phyloP scores from a whole-genome alignment of 2,888 invertebrate genomes.

The Phytoseiulus persimilis region DNA sequence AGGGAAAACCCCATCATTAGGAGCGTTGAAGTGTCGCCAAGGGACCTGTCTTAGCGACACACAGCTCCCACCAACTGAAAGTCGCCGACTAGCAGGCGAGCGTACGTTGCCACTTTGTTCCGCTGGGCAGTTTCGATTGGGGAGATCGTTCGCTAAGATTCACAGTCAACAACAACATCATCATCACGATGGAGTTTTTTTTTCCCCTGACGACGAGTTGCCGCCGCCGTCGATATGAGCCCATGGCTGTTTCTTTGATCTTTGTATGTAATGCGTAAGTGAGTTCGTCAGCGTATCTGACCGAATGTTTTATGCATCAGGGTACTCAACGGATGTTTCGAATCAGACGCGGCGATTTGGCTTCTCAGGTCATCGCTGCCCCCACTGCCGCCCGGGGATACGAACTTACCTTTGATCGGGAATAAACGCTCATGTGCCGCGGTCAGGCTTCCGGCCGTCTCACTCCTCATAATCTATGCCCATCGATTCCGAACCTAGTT shows the following conservation, averaged over 20 bases:
- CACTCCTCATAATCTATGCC: too few species aligned
- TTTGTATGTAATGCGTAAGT: neutral
- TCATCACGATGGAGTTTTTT: neutral
- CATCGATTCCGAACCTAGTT: too few species aligned
- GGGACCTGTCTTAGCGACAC: neutral
- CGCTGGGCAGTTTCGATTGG: neutral
- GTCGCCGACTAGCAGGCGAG: neutral
- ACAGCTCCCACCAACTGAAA: neutral
- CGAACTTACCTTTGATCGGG: too few species aligned
- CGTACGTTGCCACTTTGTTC: neutral
- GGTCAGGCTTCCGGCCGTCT: too few species aligned
- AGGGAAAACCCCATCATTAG: neutral
- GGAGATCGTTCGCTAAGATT: neutral
- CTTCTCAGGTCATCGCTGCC: too few species aligned
- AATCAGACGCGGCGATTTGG: neutral
- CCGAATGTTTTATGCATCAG: neutral
- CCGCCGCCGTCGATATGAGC: neutral
- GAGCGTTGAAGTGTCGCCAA: neutral
- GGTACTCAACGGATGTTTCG: neutral
- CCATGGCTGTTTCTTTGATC: neutral
- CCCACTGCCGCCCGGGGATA: too few species aligned
- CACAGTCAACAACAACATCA: neutral
- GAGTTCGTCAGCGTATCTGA: neutral
- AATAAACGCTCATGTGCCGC: too few species aligned
- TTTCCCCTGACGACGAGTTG: neutral